Base-by-base conservation (phyloP, 2,888 invertebrate species). In the Mythimna vitellina region DNA sequence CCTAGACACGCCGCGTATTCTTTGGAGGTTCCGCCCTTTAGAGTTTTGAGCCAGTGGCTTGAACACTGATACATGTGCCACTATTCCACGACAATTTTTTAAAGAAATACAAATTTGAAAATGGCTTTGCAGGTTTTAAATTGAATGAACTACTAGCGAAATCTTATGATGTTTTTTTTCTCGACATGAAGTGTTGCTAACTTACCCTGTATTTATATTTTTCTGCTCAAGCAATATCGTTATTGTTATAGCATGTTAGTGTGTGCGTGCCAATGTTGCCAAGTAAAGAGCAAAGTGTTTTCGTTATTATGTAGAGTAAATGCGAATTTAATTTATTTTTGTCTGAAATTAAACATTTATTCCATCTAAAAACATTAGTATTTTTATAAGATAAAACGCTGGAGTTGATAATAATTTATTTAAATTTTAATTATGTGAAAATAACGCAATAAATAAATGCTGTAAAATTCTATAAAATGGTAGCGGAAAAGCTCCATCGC, bases 231-330 rank as follows among this genome's bases (percentile, higher is more conserved):
- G 71, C 65, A 86, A 84, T 70, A 70, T 57, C 42, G 51, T 75
- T 57, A 64, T 76, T 78, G 65, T 84, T 83, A 74, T 68, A 74
- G 74, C 56, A 76, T 80, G 77, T 65, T 49, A 65, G 66, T 75
- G 81, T 78, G 81, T 76, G 77, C 65, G 88, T 87, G 83, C 86
- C 88, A 88, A 87, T 81, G 74, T 79, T 86, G 85, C 83, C 86
- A 86, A 84, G 61, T 76, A 64, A 77, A 32, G 67, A 68, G 63
- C 70, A 69, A 72, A 64, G 32, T 58, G 66, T 60, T 84, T 56
- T 51, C 53, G 56, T 56, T 57, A 22, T 56, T 56, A 17, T 57
- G 5, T 58, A 64, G 32, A 63, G 22, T 65, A 64, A 54, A 65
- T 69, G 70, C 8, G 17, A 63, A 63, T 32, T 38, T 53, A 53